A percentile compares a stretch with the other conserved stretches of the same genome.
phyloP scores from a whole-genome alignment of 2,113 vertebrate genomes.

The Pachycephala philippinensis region DNA sequence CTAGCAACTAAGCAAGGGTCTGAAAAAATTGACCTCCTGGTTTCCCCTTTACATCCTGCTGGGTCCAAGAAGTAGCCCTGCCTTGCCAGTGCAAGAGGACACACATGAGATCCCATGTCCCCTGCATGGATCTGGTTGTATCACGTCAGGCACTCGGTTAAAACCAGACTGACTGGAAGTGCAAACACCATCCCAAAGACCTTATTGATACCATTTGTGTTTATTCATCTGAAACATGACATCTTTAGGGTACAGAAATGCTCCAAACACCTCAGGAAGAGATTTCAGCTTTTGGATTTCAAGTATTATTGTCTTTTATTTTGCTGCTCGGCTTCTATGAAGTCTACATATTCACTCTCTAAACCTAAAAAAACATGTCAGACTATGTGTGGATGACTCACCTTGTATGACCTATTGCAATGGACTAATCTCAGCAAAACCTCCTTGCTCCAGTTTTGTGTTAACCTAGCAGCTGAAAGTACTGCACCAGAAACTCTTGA shows the following conservation, averaged over 20 bases:
- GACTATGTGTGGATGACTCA: rapidly evolving
- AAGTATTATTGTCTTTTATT: not conserved
- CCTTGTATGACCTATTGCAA: not conserved
- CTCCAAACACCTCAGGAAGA: not conserved
- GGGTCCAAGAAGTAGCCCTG: not conserved
- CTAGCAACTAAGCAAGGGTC: not conserved
- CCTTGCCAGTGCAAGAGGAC: rapidly evolving
- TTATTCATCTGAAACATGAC: not conserved
- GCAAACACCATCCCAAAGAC: not conserved
- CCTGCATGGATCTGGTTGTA: rapidly evolving
- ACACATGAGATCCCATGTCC: not conserved
- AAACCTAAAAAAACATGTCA: not conserved
- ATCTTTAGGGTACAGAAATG: not conserved
- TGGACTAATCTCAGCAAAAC: not conserved
- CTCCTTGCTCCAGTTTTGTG: not conserved
- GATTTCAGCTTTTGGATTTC: not conserved
- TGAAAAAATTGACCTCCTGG: not conserved
- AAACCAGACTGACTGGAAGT: not conserved
- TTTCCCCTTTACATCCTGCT: not conserved
- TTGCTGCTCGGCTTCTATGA: not conserved
- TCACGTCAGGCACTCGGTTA: rapidly evolving
- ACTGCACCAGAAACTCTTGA: not conserved
- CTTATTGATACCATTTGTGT: not conserved
- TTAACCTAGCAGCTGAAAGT: not conserved
- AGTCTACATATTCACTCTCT: not conserved